Evolutionary conservation across 2,797 vertebrate genomes (phyloP), one percentile per base, ranked within the genome.

Genomic region (Gadopsis marmoratus): DNA sequence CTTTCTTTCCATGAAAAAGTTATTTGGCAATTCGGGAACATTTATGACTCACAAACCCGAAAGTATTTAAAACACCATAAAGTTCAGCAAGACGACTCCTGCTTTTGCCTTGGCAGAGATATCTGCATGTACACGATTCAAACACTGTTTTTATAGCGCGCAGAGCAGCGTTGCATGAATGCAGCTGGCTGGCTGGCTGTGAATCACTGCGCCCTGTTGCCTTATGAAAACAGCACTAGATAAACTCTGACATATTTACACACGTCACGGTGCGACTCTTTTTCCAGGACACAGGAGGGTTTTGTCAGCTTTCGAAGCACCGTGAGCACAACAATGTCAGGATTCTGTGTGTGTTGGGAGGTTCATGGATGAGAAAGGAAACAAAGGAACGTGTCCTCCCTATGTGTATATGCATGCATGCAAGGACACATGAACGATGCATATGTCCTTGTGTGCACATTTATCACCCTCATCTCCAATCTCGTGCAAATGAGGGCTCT

Each of bases 171-270:
- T 26, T 45, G 70, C 76, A 61, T 41, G 63, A 72, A 59, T 31
- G 62, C 76, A 50, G 58, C 29, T 11, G 16, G 39, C 77, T 11
- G 16, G 39, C 77, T 63, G 80, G 54, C 86, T 72, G 87, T 85
- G 85, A 90, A 85, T 89, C 88, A 74, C 61, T 26, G 72, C 29
- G 67, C 70, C 66, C 79, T 50, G 74, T 76, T 68, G 68, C 77
- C 71, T 83, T 59, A 73, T 78, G 80, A 83, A 74, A 84, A 83
- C 37, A 43, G 56, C 65, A 56, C 71, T 0, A 85, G 88, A 91
- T 85, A 85, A 88, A 89, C 79, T 74, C 47, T 87, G 89, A 90
- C 88, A 90, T 85, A 86, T 90, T 92, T 86, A 87, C 86, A 85
- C 85, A 89, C 88, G 85, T 88, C 87, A 35, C 9, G 3, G 33